Evolutionary conservation across 2,797 vertebrate genomes (phyloP).

Genomic region (Propithecus perrieri): DNA sequence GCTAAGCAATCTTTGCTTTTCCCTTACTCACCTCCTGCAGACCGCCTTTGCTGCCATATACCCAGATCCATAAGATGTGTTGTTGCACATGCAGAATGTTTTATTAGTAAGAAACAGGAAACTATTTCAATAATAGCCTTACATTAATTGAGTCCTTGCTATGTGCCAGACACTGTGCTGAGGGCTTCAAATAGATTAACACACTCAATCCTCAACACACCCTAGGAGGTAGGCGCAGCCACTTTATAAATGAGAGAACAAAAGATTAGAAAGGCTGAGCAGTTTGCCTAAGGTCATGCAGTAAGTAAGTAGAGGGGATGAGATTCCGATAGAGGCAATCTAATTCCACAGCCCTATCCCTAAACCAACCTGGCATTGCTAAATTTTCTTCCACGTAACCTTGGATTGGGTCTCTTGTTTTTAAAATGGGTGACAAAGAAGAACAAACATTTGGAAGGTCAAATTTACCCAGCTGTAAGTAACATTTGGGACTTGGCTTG

Average conservation of each 20-base stretch:
- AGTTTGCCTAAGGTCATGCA: background rate
- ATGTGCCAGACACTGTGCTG: background rate
- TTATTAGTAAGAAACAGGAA: constrained; percentile 18
- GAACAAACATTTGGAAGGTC: constrained; percentile 75
- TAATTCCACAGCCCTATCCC: background rate
- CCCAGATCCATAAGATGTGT: background rate
- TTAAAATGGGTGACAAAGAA: constrained; percentile 71
- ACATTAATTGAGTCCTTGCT: background rate
- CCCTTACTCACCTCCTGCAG: background rate
- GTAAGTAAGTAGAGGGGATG: background rate
- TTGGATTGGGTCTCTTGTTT: constrained; percentile 50
- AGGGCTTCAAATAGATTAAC: background rate
- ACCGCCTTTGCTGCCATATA: background rate
- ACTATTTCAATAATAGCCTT: background rate
- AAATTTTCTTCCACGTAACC: background rate
- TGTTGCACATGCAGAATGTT: background rate
- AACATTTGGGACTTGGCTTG: constrained; percentile 72
- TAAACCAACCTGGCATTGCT: background rate
- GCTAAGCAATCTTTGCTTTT: background rate
- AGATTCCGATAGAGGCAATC: background rate
- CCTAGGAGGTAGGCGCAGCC: background rate
- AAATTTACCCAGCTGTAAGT: constrained; percentile 70
- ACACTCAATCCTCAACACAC: background rate
- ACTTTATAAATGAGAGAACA: background rate
- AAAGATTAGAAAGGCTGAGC: background rate